Evolutionary conservation across 2,888 invertebrate species (phyloP).

Genomic region (Arge pagana): DNA sequence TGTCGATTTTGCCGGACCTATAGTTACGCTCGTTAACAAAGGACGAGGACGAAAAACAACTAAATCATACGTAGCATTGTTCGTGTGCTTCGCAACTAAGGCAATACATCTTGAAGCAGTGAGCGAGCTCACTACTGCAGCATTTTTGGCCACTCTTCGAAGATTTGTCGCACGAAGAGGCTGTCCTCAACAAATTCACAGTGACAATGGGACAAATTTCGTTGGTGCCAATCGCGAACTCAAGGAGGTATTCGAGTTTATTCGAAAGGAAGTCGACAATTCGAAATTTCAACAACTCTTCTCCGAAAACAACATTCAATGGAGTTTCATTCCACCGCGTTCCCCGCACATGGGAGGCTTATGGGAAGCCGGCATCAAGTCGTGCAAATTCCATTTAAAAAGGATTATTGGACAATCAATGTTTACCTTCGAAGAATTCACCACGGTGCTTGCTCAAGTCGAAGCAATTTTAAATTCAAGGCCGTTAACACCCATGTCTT

Average conservation of each 20-base stretch:
- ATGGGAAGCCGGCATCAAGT: slow-evolving; percentile 13
- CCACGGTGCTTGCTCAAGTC: background rate
- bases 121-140: background rate
- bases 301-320: background rate
- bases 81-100: background rate
- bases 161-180: slow-evolving; percentile 4
- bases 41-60: slow-evolving; percentile 20
- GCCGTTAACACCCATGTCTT: slow-evolving; percentile 23
- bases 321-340: slow-evolving; percentile 7
- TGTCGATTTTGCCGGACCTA: slow-evolving; percentile 11
- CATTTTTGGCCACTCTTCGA: background rate
- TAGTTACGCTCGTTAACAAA: slow-evolving; percentile 1
- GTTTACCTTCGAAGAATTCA: slow-evolving; percentile 7
- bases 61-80: background rate
- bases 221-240: slow-evolving; percentile 16
- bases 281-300: background rate
- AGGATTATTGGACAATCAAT: slow-evolving; percentile 4
- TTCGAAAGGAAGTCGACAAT: background rate
- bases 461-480: slow-evolving; percentile 6
- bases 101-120: slow-evolving; percentile 5
- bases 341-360: slow-evolving; percentile 9
- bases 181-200: background rate
- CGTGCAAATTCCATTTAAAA: background rate
- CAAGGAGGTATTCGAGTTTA: background rate
- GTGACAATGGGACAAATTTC: slow-evolving; percentile 8